Evolutionary conservation across 64 coral and sea anemone genomes (phyloP), one percentile per base, ranked within the genome.

Genomic region (Montipora cactus): DNA sequence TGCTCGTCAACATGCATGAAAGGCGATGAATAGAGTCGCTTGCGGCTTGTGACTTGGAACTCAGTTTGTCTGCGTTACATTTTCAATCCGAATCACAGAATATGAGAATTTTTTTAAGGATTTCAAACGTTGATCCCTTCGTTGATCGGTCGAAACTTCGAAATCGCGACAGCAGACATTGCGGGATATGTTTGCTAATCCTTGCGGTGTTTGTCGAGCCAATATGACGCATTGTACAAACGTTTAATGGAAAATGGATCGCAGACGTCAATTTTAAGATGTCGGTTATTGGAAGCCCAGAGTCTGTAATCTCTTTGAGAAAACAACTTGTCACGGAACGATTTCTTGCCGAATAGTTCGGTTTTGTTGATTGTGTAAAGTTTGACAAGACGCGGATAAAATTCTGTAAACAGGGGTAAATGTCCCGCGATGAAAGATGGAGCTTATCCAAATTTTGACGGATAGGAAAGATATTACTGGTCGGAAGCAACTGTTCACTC

Each of bases 321-420:
- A 86, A 86, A 86, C 82, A 86, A 70, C 3, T 71, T 50, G 82
- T 86, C 82, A 86, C 82, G 82, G 47, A 86, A 69, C 3, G 19
- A 86, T 50, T 70, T 37, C 11, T 12, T 49, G 13, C 5, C 21
- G 68, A 7, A 71, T 23, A 71, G 3, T 71, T 71, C 13, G 9
- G 9, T 64, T 71, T 71, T 21, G 3, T 5, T 71, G 20, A 71
- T 76, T 11, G 11, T 6, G 11, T 57, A 15, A 78, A 78, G 7
- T 78, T 78, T 78, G 44, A 49, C 15, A 71, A 5, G 18, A 71
- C 20, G 5, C 4, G 0, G 3, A 71, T 71, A 15, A 71, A 15
- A 20, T 71, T 22, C 5, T 71, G 68, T 71, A 71, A 71, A 71
- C 21, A 71, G 68, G 19, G 18, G 20, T 9, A 71, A 71, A 71